Percentiles rank a stretch among this genome's conserved stretches.
Conservation (phyloP, 2,113 vertebrate genomes). For the Pteropus alecto region DNA sequence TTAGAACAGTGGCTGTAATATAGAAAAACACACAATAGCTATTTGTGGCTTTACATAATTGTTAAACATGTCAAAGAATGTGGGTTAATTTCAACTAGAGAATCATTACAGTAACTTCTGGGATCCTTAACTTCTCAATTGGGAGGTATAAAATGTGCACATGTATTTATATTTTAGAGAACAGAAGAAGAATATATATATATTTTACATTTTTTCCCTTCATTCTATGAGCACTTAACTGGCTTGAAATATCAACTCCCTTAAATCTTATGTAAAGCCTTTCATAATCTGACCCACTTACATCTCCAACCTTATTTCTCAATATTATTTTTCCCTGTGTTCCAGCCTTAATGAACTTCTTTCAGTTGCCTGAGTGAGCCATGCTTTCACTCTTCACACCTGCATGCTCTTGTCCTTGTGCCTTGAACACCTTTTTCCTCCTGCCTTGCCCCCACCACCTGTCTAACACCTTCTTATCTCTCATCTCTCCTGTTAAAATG, state of each 20-base stretch:
- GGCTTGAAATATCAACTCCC: background rate
- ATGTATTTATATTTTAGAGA: background rate
- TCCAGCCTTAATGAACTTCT: background rate
- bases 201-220: background rate
- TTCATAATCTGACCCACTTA: background rate
- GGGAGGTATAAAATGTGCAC: background rate
- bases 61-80: background rate
- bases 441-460: background rate
- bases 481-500: background rate
- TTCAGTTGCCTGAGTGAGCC: background rate
- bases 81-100: background rate
- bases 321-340: background rate
- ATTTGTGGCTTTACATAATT: background rate
- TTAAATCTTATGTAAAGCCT: background rate
- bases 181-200: background rate
- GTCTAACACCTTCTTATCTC: background rate
- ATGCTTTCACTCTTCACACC: background rate
- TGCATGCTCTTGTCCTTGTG: background rate
- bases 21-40: background rate
- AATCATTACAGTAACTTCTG: background rate
- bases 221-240: background rate
- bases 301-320: background rate
- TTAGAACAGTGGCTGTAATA: background rate
- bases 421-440: background rate
- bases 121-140: background rate